Evolutionary conservation across 2,113 vertebrate species (phyloP).

Genomic region (Aphyosemion australe): DNA sequence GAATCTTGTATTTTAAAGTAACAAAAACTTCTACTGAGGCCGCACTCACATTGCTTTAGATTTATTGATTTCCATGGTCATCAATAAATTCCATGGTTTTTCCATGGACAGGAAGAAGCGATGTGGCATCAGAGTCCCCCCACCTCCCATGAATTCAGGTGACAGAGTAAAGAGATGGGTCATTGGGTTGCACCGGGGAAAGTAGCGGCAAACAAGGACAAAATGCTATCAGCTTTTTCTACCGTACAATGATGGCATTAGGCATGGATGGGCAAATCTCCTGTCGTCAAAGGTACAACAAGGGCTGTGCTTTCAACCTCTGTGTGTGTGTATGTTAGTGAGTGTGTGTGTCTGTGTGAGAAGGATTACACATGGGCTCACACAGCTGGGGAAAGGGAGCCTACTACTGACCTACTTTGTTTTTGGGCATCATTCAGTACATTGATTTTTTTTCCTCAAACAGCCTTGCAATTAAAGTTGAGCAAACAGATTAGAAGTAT

Average conservation of each 20-base stretch:
- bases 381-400: conserved; percentile 52
- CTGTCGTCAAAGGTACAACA: conserved; percentile 26
- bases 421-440: conserved; percentile 12
- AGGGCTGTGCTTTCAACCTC: conserved; percentile 66
- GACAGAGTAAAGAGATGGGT: conserved; percentile 58
- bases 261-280: conserved; percentile 53
- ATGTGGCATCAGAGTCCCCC: conserved; percentile 36
- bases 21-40: too few species aligned
- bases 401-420: conserved; percentile 35
- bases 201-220: conserved; percentile 56
- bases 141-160: conserved; percentile 42
- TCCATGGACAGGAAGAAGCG: conserved; percentile 7
- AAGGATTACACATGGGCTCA: conserved; percentile 22
- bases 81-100: conserved; percentile 7
- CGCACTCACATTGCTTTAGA: background rate
- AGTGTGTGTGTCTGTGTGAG: background rate
- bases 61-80: conserved; percentile 5
- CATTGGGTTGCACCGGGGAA: conserved; percentile 55
- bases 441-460: background rate
- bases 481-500: conserved; percentile 33
- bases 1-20: too few species aligned
- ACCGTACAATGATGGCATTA: conserved; percentile 65
- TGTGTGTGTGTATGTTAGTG: conserved; percentile 40
- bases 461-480: conserved; percentile 23
- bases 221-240: conserved; percentile 66